Evolutionary conservation across 2,113 vertebrate species (phyloP), one percentile per base, ranked within the genome.

Genomic region (Odocoileus virginianus): DNA sequence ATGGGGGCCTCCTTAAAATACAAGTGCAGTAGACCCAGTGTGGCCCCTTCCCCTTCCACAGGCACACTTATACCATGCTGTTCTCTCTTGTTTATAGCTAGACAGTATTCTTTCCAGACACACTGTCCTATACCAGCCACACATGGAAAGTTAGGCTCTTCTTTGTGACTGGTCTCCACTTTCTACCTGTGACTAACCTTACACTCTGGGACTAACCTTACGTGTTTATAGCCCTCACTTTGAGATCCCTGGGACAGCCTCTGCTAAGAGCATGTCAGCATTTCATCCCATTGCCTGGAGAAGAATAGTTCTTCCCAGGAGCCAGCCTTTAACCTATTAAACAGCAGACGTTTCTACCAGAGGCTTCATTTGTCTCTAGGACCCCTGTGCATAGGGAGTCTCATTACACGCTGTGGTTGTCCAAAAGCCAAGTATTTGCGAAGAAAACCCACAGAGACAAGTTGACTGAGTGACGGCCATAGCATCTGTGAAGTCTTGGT

Each of bases 371-470:
- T 25, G 78, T 82, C 45, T 84, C 87, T 87, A 36, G 74, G 86
- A 92, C 40, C 60, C 43, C 25, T 81, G 30, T 86, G 87, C 55
- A 1, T 67, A 47, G 19, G 58, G 76, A n/a, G 86, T 97, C 88
- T 89, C 55, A 30, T 71, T 94, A 85, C 40, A 43, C 55, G 28
- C 64, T 85, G 45, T 84, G 45, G n/a, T 83, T 89, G 43, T 94
- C 76, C 81, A 85, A 94, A 98, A 33, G 79, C 81, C 71, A 89
- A 76, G 16, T 88, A 79, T 83, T 96, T 88, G 81, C 87, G 81
- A 95, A 86, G 64, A 93, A 96, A 94, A 88, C 67, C n/a, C 54
- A 90, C 54, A 74, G 67, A 95, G 50, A 82, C 67, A 47, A 57
- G 85, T 85, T 94, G 76, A 19, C 71, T 92, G 54, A 95, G 57